Base-by-base conservation (phyloP, 2,888 invertebrate genomes). In the Harpalus rufipes region DNA sequence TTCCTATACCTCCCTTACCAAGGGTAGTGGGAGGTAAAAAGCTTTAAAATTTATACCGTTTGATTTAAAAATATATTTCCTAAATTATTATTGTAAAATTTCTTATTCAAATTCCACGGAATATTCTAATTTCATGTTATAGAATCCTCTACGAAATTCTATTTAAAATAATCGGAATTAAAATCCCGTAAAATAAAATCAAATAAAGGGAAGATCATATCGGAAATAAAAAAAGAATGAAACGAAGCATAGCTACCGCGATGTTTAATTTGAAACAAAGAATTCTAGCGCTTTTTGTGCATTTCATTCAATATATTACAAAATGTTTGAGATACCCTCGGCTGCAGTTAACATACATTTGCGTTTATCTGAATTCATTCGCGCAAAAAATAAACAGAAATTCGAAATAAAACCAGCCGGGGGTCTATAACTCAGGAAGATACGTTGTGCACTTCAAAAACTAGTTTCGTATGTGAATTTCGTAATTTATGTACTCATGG, bases 391-490 rank as follows among this genome's bases (percentile, higher is more conserved):
- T 10, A 61, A 61, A 32, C 10, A 63, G 21, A 63, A 63, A 8
- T 63, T 63, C 0, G 12, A 63, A 63, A 63, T 63, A 63, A 63
- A 18, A 12, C 25, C 10, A 16, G 39, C 18, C 10, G 25, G 1
- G 14, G 1, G 32, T 25, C 3, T 25, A 61, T 81, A 81, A 81
- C 41, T 81, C 65, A 65, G 44, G 6, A 16, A 61, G 39, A 80
- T 56, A 59, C 63, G 65, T 76, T 63, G 63, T 7, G 51, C 72
- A 82, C 82, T 82, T 82, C 72, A 56, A 51, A 81, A 82, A 82
- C 82, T 82, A 82, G 82, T 82, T 82, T 72, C 82, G 68, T 82
- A 82, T 82, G 82, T 72, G 82, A 82, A 82, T 82, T 82, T 82
- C 74, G 74, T 83, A 76, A 83, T 83, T 83, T 83, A 83, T 83